phyloP scores from a whole-genome alignment of 2,113 vertebrate genomes.

The Sinocyclocheilus anshuiensis region DNA sequence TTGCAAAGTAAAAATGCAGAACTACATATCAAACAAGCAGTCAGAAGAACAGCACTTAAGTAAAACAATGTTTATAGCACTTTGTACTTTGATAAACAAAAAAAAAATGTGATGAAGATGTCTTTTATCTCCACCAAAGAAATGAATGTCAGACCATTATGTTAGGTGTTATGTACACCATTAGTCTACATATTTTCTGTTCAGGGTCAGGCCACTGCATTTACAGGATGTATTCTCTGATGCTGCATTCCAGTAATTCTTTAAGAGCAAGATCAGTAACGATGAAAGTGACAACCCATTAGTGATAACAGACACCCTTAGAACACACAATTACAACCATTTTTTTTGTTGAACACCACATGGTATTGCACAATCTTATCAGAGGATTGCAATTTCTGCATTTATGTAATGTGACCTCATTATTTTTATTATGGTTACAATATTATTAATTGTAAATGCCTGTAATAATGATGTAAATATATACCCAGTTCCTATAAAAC shows the following conservation, averaged over 20 bases:
- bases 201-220: not conserved
- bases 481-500: not conserved
- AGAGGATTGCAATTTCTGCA: not conserved
- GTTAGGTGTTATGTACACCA: not conserved
- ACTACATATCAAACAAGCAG: not conserved
- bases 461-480: not conserved
- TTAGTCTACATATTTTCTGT: not conserved
- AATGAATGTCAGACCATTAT: not conserved
- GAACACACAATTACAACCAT: not conserved
- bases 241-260: slow-evolving; percentile 9
- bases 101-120: not conserved
- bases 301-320: not conserved
- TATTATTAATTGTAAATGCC: not conserved
- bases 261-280: slow-evolving; percentile 1
- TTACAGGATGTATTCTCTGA: slow-evolving; percentile 12
- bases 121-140: not conserved
- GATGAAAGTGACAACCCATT: not conserved
- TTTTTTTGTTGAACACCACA: not conserved
- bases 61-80: not conserved
- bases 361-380: not conserved
- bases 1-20: not conserved
- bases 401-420: not conserved
- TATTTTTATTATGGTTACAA: not conserved
- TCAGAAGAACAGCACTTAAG: not conserved
- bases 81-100: not conserved